Conservation (phyloP, 2,888 invertebrate species). For the Timema podura region DNA sequence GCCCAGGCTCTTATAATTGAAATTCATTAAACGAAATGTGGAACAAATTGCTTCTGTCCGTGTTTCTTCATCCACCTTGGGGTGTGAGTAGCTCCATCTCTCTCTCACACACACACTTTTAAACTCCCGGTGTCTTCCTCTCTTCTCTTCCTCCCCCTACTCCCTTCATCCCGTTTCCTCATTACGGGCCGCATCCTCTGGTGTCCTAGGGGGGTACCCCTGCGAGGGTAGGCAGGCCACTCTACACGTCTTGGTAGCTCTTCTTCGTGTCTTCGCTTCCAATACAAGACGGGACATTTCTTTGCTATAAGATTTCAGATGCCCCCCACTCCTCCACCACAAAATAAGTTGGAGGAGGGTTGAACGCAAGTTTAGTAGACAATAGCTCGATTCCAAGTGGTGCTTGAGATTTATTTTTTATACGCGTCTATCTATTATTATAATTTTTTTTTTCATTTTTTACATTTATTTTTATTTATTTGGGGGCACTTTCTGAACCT, state of each 20-base stretch:
- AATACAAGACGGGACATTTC: slow-evolving; percentile 19
- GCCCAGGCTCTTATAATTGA: slow-evolving; percentile 24
- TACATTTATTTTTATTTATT: too few relatives aligned
- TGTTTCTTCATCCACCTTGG: slow-evolving; percentile 26
- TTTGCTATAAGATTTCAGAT: too few relatives aligned
- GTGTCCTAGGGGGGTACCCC: slow-evolving; percentile 17
- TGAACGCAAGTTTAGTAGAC: too few relatives aligned
- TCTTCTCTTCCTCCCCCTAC: slow-evolving; percentile 20
- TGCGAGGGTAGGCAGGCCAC: slow-evolving; percentile 12
- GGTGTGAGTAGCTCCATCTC: slow-evolving; percentile 24
- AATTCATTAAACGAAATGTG: slow-evolving; percentile 25
- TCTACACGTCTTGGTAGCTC: neutral
- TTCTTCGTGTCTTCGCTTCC: too few relatives aligned
- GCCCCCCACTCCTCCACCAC: too few relatives aligned
- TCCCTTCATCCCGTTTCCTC: slow-evolving; percentile 28
- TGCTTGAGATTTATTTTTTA: too few relatives aligned
- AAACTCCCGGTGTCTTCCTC: too few relatives aligned
- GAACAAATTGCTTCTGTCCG: slow-evolving; percentile 29
- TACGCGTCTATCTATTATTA: too few relatives aligned
- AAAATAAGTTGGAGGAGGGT: too few relatives aligned
- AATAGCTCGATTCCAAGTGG: too few relatives aligned
- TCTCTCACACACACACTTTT: slow-evolving; percentile 17
- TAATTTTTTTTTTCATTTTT: too few relatives aligned
- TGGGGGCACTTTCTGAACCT: too few relatives aligned
- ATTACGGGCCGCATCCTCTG: slow-evolving; percentile 27